Evolutionary conservation across 1,140 invertebrate species (phyloP).

Genomic region (Notospermus geniculatus): DNA sequence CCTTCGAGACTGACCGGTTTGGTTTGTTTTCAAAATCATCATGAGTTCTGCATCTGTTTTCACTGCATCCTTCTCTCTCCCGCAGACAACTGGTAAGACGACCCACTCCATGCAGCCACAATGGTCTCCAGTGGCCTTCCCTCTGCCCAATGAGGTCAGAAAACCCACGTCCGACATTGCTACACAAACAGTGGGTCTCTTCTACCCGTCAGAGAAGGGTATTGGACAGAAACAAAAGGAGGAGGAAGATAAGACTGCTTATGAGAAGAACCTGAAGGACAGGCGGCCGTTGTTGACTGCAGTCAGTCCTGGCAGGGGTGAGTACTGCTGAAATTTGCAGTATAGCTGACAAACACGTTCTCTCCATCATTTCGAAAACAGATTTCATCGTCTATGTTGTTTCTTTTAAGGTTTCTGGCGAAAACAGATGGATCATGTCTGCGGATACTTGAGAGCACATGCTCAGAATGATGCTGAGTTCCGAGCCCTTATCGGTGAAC

Average conservation of each 20-base stretch:
- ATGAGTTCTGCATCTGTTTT: too few relatives aligned
- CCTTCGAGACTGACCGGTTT: too few relatives aligned
- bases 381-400: too few relatives aligned
- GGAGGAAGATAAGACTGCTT: conserved; percentile 43
- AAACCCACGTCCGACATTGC: conserved; percentile 19
- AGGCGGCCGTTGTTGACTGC: conserved; percentile 48
- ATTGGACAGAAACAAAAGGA: conserved; percentile 41
- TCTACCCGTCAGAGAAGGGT: conserved; percentile 51
- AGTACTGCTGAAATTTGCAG: conserved; percentile 1
- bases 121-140: conserved; percentile 28
- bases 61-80: not conserved
- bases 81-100: not conserved
- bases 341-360: too few relatives aligned
- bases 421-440: conserved; percentile 56
- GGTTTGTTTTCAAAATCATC: too few relatives aligned
- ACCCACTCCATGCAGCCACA: conserved; percentile 24
- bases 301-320: conserved; percentile 56
- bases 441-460: conserved; percentile 53
- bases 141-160: conserved; percentile 5
- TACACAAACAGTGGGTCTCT: conserved; percentile 55
- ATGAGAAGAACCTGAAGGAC: conserved; percentile 50
- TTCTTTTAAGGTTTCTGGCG: conserved; percentile 52
- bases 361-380: too few relatives aligned
- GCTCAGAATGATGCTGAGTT: conserved; percentile 56
- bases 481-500: conserved; percentile 54